Evolutionary conservation across 2,113 vertebrate genomes (phyloP).

Genomic region (Motacilla alba): DNA sequence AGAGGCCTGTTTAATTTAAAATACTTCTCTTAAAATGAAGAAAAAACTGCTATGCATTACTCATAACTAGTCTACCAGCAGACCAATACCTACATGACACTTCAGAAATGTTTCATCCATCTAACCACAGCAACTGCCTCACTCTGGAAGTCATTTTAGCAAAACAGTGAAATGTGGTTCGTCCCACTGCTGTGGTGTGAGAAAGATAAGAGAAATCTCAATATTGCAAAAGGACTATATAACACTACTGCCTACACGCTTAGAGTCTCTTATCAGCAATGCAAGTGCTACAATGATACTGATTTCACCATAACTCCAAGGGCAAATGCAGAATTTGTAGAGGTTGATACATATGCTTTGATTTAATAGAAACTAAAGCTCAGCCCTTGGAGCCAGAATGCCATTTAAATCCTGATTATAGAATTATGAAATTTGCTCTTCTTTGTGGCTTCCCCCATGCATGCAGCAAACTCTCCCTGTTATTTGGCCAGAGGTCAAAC

Average conservation of each 20-base stretch:
- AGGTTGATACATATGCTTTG: not conserved
- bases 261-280: not conserved
- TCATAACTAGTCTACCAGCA: not conserved
- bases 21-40: not conserved
- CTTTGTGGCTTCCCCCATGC: not conserved
- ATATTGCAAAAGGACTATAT: not conserved
- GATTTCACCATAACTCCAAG: not conserved
- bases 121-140: not conserved
- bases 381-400: not conserved
- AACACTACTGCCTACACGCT: not conserved
- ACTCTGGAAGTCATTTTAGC: not conserved
- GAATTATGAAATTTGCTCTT: not conserved
- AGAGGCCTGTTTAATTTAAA: not conserved
- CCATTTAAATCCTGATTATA: not conserved
- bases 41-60: not conserved
- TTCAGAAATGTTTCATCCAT: not conserved
- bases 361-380: not conserved
- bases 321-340: not conserved
- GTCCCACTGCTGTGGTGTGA: not conserved
- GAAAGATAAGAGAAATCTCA: conserved; percentile 20
- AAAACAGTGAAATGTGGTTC: not conserved
- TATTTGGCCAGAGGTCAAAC: not conserved
- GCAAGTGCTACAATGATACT: not conserved
- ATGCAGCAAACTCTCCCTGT: not conserved
- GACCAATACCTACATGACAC: not conserved